Evolutionary conservation across 2,113 vertebrate species (phyloP), one percentile per base, ranked within the genome.

Genomic region (Vulpes lagopus): DNA sequence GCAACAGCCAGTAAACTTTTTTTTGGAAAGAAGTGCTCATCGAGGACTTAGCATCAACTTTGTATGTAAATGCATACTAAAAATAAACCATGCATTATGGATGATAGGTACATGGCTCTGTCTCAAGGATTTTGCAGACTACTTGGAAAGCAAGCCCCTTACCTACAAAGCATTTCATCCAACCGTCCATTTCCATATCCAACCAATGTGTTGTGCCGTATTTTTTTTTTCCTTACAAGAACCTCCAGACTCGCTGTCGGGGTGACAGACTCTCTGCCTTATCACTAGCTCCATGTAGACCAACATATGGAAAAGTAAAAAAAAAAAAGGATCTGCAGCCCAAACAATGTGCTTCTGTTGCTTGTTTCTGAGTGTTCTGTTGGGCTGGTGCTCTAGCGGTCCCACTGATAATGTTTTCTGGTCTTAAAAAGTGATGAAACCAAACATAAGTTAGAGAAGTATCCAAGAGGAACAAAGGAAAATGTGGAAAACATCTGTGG

Each of bases 271-370:
- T 97, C 81, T 82, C 97, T 98, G 98, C 97, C 97, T 98, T 97
- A 96, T 97, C 97, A 95, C 95, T 78, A 96, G 97, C 96, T 97
- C 88, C 88, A 85, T 95, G 97, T 94, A 98, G 97, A 95, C 96
- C 97, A 98, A 97, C 96, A 98, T 98, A 98, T 97, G 98, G 96
- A 97, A 97, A 96, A 98, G 98, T 97, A 96, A 97, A 97, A 97
- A 43, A 43, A 38, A 43, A 43, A 98, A 98, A 97, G 95, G 95
- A 97, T 95, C 94, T 73, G 94, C 95, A 97, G 95, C 96, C 96
- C 96, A 98, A 98, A 98, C 97, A 98, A 92, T 96, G 96, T 96
- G 87, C 97, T 98, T 98, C 97, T 97, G 96, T 97, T 98, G 92
- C 97, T 96, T 95, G 86, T 96, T 97, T 97, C 96, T 38, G 67